These are phyloP conservation scores for Phthorimaea operculella DNA, from an alignment of 1,140 invertebrate genomes.

Conservation along the genomic window DNA sequence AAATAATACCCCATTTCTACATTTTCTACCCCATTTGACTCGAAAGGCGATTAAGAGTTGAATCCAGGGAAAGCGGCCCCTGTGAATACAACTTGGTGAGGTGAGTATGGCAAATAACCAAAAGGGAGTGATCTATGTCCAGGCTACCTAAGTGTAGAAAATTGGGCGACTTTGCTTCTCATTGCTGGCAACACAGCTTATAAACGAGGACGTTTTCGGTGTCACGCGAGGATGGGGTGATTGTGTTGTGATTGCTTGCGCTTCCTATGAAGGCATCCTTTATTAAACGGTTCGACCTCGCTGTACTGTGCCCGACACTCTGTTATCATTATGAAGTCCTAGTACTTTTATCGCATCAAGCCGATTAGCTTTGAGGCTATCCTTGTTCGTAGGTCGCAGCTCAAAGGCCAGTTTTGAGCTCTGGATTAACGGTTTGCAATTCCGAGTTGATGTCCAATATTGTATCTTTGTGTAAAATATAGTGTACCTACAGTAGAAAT, in stretches of 20 bases:
- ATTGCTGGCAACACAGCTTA: slow-evolving; percentile 9
- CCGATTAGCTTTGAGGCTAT: not conserved
- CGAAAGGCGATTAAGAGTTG: too few relatives aligned
- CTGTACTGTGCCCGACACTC: slow-evolving; percentile 16
- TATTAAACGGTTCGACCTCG: slow-evolving; percentile 49
- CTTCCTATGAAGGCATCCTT: slow-evolving; percentile 61
- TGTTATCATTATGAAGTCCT: slow-evolving; percentile 21
- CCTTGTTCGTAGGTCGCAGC: not conserved
- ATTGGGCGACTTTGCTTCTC: too few relatives aligned
- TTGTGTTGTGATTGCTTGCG: slow-evolving; percentile 63
- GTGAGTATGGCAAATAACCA: too few relatives aligned
- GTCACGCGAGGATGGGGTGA: slow-evolving; percentile 64
- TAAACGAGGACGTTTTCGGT: slow-evolving; percentile 65
- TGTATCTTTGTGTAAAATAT: not conserved
- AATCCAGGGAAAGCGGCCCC: too few relatives aligned
- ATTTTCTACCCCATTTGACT: too few relatives aligned
- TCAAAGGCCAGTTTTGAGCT: not conserved
- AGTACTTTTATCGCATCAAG: slow-evolving; percentile 11
- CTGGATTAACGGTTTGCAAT: not conserved
- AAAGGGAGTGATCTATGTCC: too few relatives aligned
- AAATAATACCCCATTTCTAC: too few relatives aligned
- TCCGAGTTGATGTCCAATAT: not conserved
- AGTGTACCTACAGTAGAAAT: not conserved
- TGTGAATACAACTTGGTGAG: too few relatives aligned
- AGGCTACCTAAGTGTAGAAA: too few relatives aligned